Evolutionary conservation across 1,140 invertebrate species (phyloP), one percentile per base, ranked within the genome.

Genomic region (Teleogryllus occipitalis): DNA sequence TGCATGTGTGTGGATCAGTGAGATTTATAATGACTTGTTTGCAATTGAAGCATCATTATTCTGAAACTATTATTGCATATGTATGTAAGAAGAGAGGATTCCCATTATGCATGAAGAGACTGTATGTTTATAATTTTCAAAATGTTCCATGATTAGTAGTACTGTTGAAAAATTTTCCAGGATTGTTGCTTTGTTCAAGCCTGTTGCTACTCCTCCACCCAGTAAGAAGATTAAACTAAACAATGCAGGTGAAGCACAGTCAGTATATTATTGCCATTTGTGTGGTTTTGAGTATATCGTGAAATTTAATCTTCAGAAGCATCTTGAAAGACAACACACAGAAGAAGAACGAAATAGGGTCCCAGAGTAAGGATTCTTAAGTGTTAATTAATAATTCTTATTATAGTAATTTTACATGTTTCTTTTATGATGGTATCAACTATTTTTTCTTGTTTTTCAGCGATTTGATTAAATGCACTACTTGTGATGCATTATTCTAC

Each of bases 261-360:
- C 88, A 80, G 88, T 91, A 27, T 92, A 90, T 81, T 92, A 92
- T 84, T 92, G 91, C 82, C 88, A 91, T 82, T 87, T 92, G 72
- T 92, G 91, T 85, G 91, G 91, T 8, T 88, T 88, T 77, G 91
- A 92, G 82, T 92, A 92, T 83, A 87, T 91, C 48, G 87, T 91
- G 73, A 92, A 92, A 85, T 91, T 91, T 79, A 92, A 92, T 85
- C 85, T 92, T 80, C 82, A 88, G 87, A 90, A 90, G 84, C 91
- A 92, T 84, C 86, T 92, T 80, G 86, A 87, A 81, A 87, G 88
- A 81, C 88, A 89, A 81, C 91, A 92, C 81, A 84, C 84, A 77
- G 84, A 89, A 85, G 87, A 89, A 82, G 88, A 91, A 86, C 83
- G 89, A 85, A 85, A 88, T 82, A 82, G 82, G 47, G 81, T 87